Percentiles rank a stretch among this genome's conserved stretches.
Evolutionary conservation across 2,797 vertebrate species (phyloP).

Genomic region (Molothrus ater): DNA sequence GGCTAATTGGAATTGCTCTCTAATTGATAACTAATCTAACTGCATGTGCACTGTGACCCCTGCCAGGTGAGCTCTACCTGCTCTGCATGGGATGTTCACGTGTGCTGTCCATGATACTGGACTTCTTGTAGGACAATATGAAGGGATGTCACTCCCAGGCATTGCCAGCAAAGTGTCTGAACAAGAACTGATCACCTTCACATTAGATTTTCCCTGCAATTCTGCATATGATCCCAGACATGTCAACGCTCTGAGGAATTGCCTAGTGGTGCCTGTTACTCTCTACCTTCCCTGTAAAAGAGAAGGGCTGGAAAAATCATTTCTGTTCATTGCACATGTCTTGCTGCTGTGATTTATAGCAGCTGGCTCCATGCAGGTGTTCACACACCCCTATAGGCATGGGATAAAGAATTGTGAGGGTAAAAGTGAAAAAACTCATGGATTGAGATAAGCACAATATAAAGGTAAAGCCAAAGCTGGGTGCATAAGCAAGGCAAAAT

Average conservation of each 20-base stretch:
- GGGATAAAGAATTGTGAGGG: background rate
- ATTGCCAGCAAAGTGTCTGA: background rate
- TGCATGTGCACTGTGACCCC: background rate
- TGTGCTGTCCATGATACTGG: background rate
- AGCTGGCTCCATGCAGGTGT: background rate
- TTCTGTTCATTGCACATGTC: background rate
- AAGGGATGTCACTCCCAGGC: background rate
- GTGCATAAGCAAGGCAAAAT: background rate
- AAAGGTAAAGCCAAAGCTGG: background rate
- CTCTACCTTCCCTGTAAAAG: background rate
- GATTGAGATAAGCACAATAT: background rate
- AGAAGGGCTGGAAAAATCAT: background rate
- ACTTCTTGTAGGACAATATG: background rate
- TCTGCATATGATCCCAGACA: fast-evolving
- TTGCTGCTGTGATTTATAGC: background rate
- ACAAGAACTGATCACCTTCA: background rate
- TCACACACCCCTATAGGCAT: fast-evolving
- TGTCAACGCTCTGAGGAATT: background rate
- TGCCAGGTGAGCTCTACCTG: background rate
- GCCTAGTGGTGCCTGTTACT: background rate
- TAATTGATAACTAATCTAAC: background rate
- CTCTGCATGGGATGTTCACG: background rate
- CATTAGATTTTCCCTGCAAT: background rate
- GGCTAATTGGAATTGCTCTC: background rate
- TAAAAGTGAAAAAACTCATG: background rate